Percentiles rank a stretch among this genome's conserved stretches.
Evolutionary conservation across 2,888 invertebrate species (phyloP).

Genomic region (Agrochola lychnidis): DNA sequence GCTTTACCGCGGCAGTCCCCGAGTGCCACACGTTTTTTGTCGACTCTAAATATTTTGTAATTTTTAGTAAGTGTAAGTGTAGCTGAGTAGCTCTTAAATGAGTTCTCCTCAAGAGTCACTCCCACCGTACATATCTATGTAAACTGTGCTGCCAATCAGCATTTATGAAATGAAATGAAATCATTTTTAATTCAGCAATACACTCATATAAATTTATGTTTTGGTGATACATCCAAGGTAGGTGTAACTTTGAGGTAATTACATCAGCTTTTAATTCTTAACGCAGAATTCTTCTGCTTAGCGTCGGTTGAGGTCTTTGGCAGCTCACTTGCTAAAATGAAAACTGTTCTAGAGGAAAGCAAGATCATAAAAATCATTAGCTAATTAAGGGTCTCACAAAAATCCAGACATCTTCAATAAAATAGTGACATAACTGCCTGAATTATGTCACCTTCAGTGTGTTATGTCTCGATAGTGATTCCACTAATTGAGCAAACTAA

Average conservation of each 20-base stretch:
- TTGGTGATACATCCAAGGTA: background rate
- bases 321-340: background rate
- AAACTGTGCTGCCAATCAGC: background rate
- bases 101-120: background rate
- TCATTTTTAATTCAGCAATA: too few relatives aligned
- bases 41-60: background rate
- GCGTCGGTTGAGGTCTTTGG: background rate
- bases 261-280: background rate
- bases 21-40: too few relatives aligned
- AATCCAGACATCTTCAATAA: slow-evolving; percentile 47
- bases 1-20: too few relatives aligned
- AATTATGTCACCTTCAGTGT: slow-evolving; percentile 60
- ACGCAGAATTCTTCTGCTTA: background rate
- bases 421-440: slow-evolving; percentile 32
- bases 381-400: slow-evolving; percentile 23
- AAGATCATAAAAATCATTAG: slow-evolving; percentile 33
- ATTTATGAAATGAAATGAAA: too few relatives aligned
- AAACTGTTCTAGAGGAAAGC: background rate
- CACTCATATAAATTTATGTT: background rate
- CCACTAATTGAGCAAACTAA: slow-evolving; percentile 77
- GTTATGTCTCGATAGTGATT: slow-evolving; percentile 73
- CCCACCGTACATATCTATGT: background rate
- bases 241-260: background rate
- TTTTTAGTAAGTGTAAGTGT: background rate
- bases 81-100: too few relatives aligned